Conservation (phyloP, 2,888 invertebrate species). For the Cerastoderma edule region DNA sequence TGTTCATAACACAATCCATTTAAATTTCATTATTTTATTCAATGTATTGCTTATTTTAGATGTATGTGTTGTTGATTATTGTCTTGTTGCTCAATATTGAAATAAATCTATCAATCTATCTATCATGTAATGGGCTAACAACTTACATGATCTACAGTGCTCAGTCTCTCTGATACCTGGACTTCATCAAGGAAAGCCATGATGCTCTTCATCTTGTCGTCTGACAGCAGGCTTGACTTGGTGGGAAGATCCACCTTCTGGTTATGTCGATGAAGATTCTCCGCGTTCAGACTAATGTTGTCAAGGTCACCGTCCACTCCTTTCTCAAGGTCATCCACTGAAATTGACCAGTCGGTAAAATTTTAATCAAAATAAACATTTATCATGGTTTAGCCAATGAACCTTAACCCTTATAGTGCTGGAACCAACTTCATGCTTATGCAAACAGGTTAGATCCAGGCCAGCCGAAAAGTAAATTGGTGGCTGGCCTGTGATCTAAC, state of each 20-base stretch:
- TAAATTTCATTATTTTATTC: too few relatives aligned
- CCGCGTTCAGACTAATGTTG: slow-evolving; percentile 75
- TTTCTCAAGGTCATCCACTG: slow-evolving; percentile 78
- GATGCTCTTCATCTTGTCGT: slow-evolving; percentile 82
- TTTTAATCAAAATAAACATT: neutral
- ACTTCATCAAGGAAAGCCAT: slow-evolving; percentile 83
- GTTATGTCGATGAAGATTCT: slow-evolving; percentile 76
- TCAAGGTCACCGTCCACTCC: slow-evolving; percentile 60
- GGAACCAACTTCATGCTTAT: too few relatives aligned
- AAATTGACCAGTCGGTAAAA: slow-evolving; percentile 1
- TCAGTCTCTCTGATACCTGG: slow-evolving; percentile 79
- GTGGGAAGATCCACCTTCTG: slow-evolving; percentile 68
- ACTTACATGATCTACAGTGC: slow-evolving; percentile 80
- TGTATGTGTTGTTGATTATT: too few relatives aligned
- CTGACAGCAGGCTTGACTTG: slow-evolving; percentile 76
- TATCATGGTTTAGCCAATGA: too few relatives aligned
- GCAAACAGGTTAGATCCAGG: too few relatives aligned
- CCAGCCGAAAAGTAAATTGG: too few relatives aligned
- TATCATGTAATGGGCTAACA: slow-evolving; percentile 14
- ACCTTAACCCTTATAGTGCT: too few relatives aligned
- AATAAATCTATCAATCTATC: too few relatives aligned
- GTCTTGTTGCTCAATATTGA: too few relatives aligned
- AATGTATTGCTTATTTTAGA: too few relatives aligned
- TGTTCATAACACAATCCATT: too few relatives aligned
- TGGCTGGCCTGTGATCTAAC: too few relatives aligned